A percentile compares a stretch with the other conserved stretches of the same genome.
phyloP scores from a whole-genome alignment of 2,888 invertebrate genomes.

The Luperina nickerlii region DNA sequence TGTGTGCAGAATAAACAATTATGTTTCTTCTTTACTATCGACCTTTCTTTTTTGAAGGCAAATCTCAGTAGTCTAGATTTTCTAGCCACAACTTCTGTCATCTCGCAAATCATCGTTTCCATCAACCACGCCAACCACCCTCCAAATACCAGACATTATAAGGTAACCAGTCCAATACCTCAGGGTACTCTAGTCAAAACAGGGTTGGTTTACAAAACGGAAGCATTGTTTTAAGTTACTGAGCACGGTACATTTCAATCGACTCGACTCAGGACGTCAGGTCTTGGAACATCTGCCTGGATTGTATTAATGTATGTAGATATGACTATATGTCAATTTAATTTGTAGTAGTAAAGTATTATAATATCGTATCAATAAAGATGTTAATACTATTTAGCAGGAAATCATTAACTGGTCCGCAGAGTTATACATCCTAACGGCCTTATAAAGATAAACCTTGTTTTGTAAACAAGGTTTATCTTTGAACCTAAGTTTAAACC shows the following conservation, averaged over 20 bases:
- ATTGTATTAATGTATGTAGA: background rate
- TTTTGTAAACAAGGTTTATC: too few species aligned
- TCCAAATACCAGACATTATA: background rate
- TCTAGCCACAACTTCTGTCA: background rate
- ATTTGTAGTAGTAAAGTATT: slow-evolving; percentile 7
- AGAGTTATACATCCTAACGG: too few species aligned
- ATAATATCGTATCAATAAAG: background rate
- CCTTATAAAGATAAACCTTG: too few species aligned
- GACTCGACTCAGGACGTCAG: slow-evolving; percentile 11
- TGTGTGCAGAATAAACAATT: too few species aligned
- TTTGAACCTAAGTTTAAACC: too few species aligned
- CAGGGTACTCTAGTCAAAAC: background rate
- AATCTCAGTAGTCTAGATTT: background rate
- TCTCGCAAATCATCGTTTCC: background rate
- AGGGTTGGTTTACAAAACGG: slow-evolving; percentile 18
- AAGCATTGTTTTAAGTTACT: slow-evolving; percentile 30
- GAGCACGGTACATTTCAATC: slow-evolving; percentile 33
- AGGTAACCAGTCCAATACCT: slow-evolving; percentile 5
- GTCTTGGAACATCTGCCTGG: slow-evolving; percentile 48
- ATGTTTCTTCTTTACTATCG: too few species aligned
- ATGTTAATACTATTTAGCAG: too few species aligned
- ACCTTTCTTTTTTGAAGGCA: too few species aligned
- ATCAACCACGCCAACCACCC: background rate
- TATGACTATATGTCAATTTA: background rate
- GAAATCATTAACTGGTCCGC: too few species aligned